Evolutionary conservation across 1,140 invertebrate genomes (phyloP), one percentile per base, ranked within the genome.

Genomic region (Heliconius himera): DNA sequence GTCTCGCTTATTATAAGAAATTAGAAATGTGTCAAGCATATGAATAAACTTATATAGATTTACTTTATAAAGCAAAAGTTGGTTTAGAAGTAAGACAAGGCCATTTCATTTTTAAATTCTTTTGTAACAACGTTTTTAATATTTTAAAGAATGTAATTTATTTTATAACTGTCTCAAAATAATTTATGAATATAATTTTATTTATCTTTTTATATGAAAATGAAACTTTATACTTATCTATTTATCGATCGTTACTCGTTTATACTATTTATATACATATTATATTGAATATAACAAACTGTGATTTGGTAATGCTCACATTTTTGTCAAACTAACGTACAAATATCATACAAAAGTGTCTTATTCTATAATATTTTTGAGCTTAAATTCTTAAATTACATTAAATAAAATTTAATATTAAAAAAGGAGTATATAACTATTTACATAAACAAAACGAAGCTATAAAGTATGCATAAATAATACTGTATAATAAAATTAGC

Each of bases 291-390:
- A 79, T 76, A 89, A 89, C 85, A 87, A 88, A 84, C n/a, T 85
- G 88, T 84, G 89, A 86, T 90, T 90, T 90, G 89, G 89, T 90
- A 90, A 90, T 85, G 84, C 84, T 88, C 84, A 87, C 83, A 87
- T 84, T 76, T 82, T 82, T 84, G 79, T 79, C 75, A 83, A 76
- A 78, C 56, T 75, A 49, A 51, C 72, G 54, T 56, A 74, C 38
- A 22, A 20, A 51, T 74, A 49, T 76, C 56, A 72, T 80, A 82
- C 75, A 77, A 70, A 36, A 77, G 72, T 80, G 26, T 1, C 60
- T 70, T 76, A 74, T 73, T 11, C n/a, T 72, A 49, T 75, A 74
- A 75, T 73, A 72, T 33, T 60, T 73, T 80, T 80, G 41, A 80
- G 73, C 75, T 74, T 81, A 81, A 49, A 49, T 6, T 66, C 22